A percentile compares a stretch with the other conserved stretches of the same genome.
Conservation (phyloP, 2,888 invertebrate species). For the Schizotus pectinicornis region DNA sequence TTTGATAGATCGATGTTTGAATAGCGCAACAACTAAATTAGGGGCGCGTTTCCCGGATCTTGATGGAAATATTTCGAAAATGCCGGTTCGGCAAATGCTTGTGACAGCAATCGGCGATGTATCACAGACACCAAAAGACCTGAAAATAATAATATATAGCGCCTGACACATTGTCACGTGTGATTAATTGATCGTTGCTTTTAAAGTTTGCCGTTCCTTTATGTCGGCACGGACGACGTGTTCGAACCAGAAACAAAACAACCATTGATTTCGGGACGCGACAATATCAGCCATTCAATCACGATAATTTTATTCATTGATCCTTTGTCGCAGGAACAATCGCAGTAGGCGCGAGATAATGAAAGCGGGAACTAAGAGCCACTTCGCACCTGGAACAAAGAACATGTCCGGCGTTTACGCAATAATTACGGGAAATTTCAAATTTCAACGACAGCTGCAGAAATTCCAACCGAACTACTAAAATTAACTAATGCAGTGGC, state of each 20-base stretch:
- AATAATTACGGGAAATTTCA: no score
- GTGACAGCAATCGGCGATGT: slow-evolving; percentile 46
- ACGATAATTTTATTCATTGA: slow-evolving; percentile 7
- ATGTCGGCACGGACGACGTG: slow-evolving; percentile 11
- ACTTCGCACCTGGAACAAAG: no score
- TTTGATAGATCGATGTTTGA: no score
- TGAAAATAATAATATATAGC: slow-evolving; percentile 50
- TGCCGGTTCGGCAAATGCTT: slow-evolving; percentile 41
- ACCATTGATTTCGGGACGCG: background rate
- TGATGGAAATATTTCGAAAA: slow-evolving; percentile 32
- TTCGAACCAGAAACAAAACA: slow-evolving; percentile 12
- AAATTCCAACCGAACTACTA: no score
- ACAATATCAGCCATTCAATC: slow-evolving; percentile 6
- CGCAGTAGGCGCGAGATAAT: no score
- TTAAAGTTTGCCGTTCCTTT: slow-evolving; percentile 27
- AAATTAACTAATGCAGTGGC: no score
- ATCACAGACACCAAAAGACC: slow-evolving; percentile 45
- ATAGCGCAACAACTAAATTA: no score
- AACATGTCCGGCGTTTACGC: no score
- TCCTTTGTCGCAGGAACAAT: background rate
- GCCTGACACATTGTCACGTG: slow-evolving; percentile 48
- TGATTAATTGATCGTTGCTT: slow-evolving; percentile 47
- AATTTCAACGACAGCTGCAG: no score
- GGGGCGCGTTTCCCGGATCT: slow-evolving; percentile 8
- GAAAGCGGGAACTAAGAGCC: no score